Evolutionary conservation across 2,113 vertebrate genomes (phyloP).

Genomic region (Noctilio leporinus): DNA sequence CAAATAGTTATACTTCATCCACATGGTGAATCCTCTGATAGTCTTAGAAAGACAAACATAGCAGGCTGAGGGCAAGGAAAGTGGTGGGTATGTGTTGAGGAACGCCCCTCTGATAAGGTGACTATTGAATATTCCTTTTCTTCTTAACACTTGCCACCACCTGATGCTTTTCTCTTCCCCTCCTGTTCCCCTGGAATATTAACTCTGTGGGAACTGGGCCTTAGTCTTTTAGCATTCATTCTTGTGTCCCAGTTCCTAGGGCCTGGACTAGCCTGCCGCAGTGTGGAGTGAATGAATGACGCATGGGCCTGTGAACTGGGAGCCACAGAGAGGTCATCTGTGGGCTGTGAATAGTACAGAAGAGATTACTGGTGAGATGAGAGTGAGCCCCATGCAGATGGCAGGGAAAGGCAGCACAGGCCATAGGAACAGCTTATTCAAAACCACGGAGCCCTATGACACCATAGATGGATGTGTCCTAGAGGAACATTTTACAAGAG

Average conservation of each 20-base stretch:
- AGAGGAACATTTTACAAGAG: background rate
- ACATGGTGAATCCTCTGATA: background rate
- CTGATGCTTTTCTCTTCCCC: background rate
- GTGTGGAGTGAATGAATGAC: background rate
- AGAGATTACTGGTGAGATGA: background rate
- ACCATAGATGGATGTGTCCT: background rate
- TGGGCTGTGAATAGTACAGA: too few species aligned
- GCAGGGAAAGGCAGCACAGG: background rate
- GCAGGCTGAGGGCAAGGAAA: background rate
- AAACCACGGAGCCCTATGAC: background rate
- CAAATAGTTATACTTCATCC: background rate
- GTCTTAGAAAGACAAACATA: background rate
- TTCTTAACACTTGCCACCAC: background rate
- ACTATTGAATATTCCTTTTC: background rate
- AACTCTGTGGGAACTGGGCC: background rate
- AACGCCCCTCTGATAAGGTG: background rate
- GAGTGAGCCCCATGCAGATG: background rate
- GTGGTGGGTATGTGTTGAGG: rapidly evolving
- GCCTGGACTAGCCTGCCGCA: background rate
- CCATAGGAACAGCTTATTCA: too few species aligned
- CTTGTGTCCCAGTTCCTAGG: background rate
- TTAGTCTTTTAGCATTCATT: background rate
- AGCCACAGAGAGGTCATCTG: background rate
- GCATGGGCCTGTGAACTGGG: background rate
- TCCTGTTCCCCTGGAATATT: background rate